These are phyloP conservation scores for Conus betulinus DNA, from an alignment of 1,140 invertebrate genomes.

Conservation along the genomic window DNA sequence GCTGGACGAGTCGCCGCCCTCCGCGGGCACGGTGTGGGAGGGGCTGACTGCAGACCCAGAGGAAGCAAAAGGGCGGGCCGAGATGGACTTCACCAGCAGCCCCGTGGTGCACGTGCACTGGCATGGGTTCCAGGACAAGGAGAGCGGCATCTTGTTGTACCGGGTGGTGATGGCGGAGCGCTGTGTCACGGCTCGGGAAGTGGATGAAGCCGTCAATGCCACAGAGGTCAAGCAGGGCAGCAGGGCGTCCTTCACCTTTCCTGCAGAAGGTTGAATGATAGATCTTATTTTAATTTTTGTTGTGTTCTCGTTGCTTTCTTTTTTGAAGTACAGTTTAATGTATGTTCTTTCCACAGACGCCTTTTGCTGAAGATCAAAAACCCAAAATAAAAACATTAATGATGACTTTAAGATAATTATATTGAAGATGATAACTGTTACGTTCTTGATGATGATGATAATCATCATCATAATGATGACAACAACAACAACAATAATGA, in stretches of 20 bases:
- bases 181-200: constrained; percentile 38
- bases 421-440: too few relatives aligned
- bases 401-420: too few relatives aligned
- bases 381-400: too few relatives aligned
- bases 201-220: constrained; percentile 2
- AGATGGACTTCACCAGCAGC: constrained; percentile 50
- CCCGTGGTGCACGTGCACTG: constrained; percentile 36
- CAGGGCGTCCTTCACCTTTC: constrained; percentile 7
- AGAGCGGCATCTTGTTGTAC: constrained; percentile 54
- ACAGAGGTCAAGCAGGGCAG: neutral
- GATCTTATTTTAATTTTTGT: too few relatives aligned
- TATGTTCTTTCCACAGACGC: too few relatives aligned
- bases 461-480: too few relatives aligned
- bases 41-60: constrained; percentile 25
- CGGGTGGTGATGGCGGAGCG: constrained; percentile 36
- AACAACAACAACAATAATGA: too few relatives aligned
- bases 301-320: too few relatives aligned
- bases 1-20: constrained; percentile 58
- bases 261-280: neutral
- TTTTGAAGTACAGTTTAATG: too few relatives aligned
- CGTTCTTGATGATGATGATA: too few relatives aligned
- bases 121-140: constrained; percentile 54
- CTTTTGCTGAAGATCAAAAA: too few relatives aligned
- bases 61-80: constrained; percentile 12
- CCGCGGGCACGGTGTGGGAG: constrained; percentile 52